Conservation (phyloP, 2,888 invertebrate genomes). For the Drosophila lutescens region DNA sequence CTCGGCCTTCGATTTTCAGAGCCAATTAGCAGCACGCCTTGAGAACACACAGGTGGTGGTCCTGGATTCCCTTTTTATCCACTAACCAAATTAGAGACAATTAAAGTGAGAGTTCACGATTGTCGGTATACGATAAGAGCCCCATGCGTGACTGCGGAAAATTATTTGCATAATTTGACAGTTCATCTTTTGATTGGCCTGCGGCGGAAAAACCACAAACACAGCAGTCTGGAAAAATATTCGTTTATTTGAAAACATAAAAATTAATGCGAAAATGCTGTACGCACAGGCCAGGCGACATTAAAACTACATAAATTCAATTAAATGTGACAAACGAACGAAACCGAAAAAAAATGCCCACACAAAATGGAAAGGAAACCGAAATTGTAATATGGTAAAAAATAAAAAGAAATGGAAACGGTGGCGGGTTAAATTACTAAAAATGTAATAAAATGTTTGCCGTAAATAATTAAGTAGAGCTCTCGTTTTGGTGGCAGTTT, state of each 20-base stretch:
- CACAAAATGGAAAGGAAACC: slow-evolving; percentile 34
- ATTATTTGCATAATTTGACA: slow-evolving; percentile 80
- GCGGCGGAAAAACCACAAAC: slow-evolving; percentile 65
- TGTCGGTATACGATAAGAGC: slow-evolving; percentile 57
- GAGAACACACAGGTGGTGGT: slow-evolving; percentile 71
- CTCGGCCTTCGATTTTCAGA: slow-evolving; percentile 35
- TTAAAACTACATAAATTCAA: slow-evolving; percentile 80
- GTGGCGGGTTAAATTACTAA: slow-evolving; percentile 67
- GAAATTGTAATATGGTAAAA: slow-evolving; percentile 22
- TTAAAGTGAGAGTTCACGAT: slow-evolving; percentile 73
- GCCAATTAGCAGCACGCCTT: slow-evolving; percentile 79
- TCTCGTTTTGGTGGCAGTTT: slow-evolving; percentile 45
- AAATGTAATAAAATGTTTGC: slow-evolving; percentile 76
- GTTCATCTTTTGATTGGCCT: slow-evolving; percentile 64
- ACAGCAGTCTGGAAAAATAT: slow-evolving; percentile 54
- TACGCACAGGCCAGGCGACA: slow-evolving; percentile 57
- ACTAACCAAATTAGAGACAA: slow-evolving; percentile 77
- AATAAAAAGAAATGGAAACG: slow-evolving; percentile 40
- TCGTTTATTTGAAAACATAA: slow-evolving; percentile 68
- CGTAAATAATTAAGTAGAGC: slow-evolving; percentile 70
- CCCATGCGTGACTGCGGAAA: slow-evolving; percentile 76
- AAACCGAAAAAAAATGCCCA: slow-evolving; percentile 21
- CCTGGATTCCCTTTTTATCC: slow-evolving; percentile 23
- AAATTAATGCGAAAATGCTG: slow-evolving; percentile 79
- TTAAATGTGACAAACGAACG: slow-evolving; percentile 76